Conservation (phyloP, 2,113 vertebrate species). For the Octodon degus region DNA sequence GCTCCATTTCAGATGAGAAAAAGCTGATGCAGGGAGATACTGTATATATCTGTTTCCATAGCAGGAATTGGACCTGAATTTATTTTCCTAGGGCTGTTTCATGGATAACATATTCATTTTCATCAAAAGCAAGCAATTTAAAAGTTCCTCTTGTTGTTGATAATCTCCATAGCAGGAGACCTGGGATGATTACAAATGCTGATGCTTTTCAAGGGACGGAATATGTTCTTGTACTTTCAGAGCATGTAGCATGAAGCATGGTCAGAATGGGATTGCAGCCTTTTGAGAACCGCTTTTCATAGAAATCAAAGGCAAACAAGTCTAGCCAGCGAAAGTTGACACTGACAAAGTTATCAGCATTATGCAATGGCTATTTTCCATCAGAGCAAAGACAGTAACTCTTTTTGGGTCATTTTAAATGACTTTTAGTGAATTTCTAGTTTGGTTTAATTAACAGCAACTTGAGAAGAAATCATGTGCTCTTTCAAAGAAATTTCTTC, state of each 20-base stretch:
- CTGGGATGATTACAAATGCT: constrained; percentile 48
- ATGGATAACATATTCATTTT: constrained; percentile 71
- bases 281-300: not conserved
- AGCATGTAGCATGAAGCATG: not conserved
- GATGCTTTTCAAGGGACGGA: constrained; percentile 22
- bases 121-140: constrained; percentile 69
- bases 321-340: not conserved
- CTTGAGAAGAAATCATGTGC: constrained; percentile 18
- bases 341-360: not conserved
- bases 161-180: not conserved
- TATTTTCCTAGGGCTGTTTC: constrained; percentile 70
- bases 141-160: constrained; percentile 51
- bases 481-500: not conserved
- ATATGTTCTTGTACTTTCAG: constrained; percentile 20
- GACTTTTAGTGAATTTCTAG: constrained; percentile 17
- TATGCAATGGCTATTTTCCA: not conserved
- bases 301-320: constrained; percentile 45
- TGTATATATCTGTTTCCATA: constrained; percentile 64
- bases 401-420: constrained; percentile 30
- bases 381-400: not conserved
- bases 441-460: constrained; percentile 6
- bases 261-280: not conserved
- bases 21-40: constrained; percentile 67
- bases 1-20: constrained; percentile 51
- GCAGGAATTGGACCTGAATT: constrained; percentile 51